Evolutionary conservation across 2,113 vertebrate genomes (phyloP).

Genomic region (Archocentrus centrarchus): DNA sequence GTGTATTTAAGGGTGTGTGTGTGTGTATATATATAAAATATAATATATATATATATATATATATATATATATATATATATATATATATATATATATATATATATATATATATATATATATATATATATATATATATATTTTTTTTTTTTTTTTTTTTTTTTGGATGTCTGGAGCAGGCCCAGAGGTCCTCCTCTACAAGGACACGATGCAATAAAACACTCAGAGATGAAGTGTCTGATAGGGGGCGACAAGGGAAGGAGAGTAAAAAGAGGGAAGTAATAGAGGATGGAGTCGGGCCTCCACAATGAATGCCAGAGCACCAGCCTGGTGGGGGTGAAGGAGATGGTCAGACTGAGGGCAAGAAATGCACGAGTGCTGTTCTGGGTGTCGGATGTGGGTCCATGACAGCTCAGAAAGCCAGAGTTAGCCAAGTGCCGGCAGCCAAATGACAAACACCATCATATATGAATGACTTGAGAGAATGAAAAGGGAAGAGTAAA

Average conservation of each 20-base stretch:
- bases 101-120: too few relatives aligned
- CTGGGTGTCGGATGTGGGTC: conserved; percentile 44
- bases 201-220: conserved; percentile 69
- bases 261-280: conserved; percentile 33
- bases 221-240: conserved; percentile 67
- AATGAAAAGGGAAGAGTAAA: conserved; percentile 15
- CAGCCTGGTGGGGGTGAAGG: conserved; percentile 8
- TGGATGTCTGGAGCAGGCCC: conserved; percentile 63
- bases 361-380: conserved; percentile 57
- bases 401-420: conserved; percentile 47
- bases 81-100: too few relatives aligned
- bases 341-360: conserved; percentile 19
- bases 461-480: conserved; percentile 53
- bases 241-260: conserved; percentile 45
- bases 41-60: conserved; percentile 1
- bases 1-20: not conserved
- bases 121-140: conserved; percentile 35
- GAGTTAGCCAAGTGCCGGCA: conserved; percentile 48
- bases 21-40: not conserved
- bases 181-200: conserved; percentile 73
- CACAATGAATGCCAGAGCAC: conserved; percentile 33
- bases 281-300: conserved; percentile 38
- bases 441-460: conserved; percentile 64
- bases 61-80: too few relatives aligned
- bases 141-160: not conserved